phyloP scores from a whole-genome alignment of 1,140 invertebrate species.

The Physella acuta region DNA sequence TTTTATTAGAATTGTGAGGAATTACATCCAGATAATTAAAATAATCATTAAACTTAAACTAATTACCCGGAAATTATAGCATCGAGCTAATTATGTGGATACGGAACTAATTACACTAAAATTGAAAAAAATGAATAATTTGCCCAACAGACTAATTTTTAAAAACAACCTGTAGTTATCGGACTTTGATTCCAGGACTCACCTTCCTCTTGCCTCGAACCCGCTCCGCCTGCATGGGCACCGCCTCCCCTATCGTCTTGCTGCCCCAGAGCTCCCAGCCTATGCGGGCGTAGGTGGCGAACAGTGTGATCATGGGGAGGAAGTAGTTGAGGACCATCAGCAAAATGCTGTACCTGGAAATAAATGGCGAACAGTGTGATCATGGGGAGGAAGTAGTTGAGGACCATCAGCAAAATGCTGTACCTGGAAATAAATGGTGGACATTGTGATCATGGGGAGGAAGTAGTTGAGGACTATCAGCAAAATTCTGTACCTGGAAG shows the following conservation, averaged over 20 bases:
- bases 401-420: slow-evolving; percentile 79
- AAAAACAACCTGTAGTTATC: too few relatives aligned
- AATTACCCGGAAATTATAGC: too few relatives aligned
- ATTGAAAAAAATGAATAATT: too few relatives aligned
- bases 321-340: slow-evolving; percentile 86
- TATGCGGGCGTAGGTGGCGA: slow-evolving; percentile 83
- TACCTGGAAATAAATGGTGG: slow-evolving; percentile 75
- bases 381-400: slow-evolving; percentile 91
- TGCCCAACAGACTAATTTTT: too few relatives aligned
- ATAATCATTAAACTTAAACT: too few relatives aligned
- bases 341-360: slow-evolving; percentile 80
- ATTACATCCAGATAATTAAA: too few relatives aligned
- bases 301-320: slow-evolving; percentile 86
- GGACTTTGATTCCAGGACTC: too few relatives aligned
- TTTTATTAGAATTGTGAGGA: too few relatives aligned
- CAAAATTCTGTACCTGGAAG: slow-evolving; percentile 80
- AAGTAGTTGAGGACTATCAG: slow-evolving; percentile 86
- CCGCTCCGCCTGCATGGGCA: slow-evolving; percentile 70
- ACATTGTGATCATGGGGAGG: slow-evolving; percentile 86
- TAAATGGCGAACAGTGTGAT: slow-evolving; percentile 74
- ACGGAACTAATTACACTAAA: too few relatives aligned
- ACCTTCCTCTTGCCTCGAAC: slow-evolving; percentile 88
- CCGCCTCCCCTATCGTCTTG: slow-evolving; percentile 84
- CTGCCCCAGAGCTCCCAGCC: slow-evolving; percentile 90
- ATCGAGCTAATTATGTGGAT: too few relatives aligned